Conservation (phyloP, 2,888 invertebrate genomes). For the Drosophila trichaetosa region DNA sequence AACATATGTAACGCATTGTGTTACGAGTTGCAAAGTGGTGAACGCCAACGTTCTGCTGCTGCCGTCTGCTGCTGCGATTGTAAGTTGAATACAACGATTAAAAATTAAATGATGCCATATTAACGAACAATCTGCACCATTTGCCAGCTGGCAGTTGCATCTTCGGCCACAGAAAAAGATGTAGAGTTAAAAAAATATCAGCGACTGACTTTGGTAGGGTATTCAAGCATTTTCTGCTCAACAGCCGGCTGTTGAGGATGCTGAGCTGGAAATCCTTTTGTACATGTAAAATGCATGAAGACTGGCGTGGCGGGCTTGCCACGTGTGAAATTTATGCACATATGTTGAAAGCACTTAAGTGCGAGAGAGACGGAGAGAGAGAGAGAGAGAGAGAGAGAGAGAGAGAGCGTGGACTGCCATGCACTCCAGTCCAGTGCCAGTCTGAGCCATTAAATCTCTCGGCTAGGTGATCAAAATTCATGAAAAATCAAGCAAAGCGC, state of each 20-base stretch:
- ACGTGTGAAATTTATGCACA: conserved; percentile 81
- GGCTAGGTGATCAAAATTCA: conserved; percentile 63
- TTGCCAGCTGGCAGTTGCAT: conserved; percentile 38
- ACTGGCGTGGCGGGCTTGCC: conserved; percentile 47
- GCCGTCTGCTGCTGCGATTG: conserved; percentile 34
- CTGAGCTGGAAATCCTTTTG: conserved; percentile 64
- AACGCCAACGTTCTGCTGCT: not conserved
- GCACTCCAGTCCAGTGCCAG: conserved; percentile 15
- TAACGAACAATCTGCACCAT: conserved; percentile 68
- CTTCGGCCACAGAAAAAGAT: conserved; percentile 46
- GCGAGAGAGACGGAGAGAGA: not conserved
- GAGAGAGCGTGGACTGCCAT: not conserved
- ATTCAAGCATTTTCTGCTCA: conserved; percentile 28
- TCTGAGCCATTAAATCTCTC: conserved; percentile 50
- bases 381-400: not conserved
- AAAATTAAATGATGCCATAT: conserved; percentile 80
- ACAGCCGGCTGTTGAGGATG: conserved; percentile 8
- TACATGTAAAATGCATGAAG: conserved; percentile 74
- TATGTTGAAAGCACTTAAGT: conserved; percentile 73
- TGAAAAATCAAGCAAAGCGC: conserved; percentile 58
- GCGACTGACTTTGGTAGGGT: conserved; percentile 29
- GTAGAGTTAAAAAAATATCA: conserved; percentile 9
- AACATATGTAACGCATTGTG: conserved; percentile 71
- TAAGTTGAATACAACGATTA: conserved; percentile 72
- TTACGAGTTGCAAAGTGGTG: conserved; percentile 44